These are phyloP conservation scores for Chloromyia formosa DNA, from an alignment of 2,888 invertebrate genomes.

Conservation along the genomic window DNA sequence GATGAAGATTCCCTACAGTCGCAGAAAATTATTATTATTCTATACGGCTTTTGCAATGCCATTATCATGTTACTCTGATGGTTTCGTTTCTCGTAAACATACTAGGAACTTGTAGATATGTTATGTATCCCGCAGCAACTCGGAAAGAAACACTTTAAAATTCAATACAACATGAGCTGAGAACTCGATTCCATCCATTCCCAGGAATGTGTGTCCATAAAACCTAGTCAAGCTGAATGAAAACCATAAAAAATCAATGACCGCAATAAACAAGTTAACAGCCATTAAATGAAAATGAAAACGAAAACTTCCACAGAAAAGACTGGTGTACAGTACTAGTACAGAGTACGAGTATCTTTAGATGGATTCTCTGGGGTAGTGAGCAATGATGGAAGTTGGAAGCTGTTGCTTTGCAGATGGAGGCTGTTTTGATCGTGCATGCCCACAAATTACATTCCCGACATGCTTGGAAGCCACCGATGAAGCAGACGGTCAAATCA, in stretches of 20 bases:
- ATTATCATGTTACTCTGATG: too few relatives aligned
- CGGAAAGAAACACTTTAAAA: constrained; percentile 33
- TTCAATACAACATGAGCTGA: constrained; percentile 25
- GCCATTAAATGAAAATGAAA: constrained; percentile 47
- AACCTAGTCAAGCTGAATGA: constrained; percentile 41
- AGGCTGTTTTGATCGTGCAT: neutral
- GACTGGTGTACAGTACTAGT: neutral
- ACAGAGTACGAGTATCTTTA: too few relatives aligned
- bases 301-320: constrained; percentile 9
- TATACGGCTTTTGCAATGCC: too few relatives aligned
- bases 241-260: constrained; percentile 49
- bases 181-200: constrained; percentile 26
- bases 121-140: too few relatives aligned
- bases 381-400: neutral
- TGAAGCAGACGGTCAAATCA: too few relatives aligned
- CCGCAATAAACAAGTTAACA: constrained; percentile 48
- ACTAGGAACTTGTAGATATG: too few relatives aligned
- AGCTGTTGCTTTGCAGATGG: neutral
- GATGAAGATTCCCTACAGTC: too few relatives aligned
- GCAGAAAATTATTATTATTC: too few relatives aligned
- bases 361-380: too few relatives aligned
- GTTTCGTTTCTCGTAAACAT: too few relatives aligned
- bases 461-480: too few relatives aligned
- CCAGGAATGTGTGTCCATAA: constrained; percentile 39
- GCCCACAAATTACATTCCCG: too few relatives aligned